These are phyloP conservation scores for Drosophila bipectinata DNA, from an alignment of 1,140 invertebrate species.

Conservation along the genomic window DNA sequence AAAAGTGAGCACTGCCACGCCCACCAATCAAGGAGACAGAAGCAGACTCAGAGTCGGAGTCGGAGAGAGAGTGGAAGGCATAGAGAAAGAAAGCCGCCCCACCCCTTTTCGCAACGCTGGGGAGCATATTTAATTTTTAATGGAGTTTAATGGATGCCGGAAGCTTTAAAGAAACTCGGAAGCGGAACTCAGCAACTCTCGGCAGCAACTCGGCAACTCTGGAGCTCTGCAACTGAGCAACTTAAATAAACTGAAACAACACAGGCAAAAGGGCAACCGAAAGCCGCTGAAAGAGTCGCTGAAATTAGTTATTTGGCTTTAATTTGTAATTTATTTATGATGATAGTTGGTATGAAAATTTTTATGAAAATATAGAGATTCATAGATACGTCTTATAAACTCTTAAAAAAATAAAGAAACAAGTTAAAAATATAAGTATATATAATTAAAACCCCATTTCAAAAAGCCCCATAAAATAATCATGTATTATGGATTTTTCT, in stretches of 20 bases:
- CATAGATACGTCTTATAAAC: too few relatives aligned
- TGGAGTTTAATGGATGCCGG: conserved; percentile 82
- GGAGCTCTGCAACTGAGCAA: neutral
- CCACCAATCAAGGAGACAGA: conserved; percentile 10
- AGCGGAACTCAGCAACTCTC: conserved; percentile 21
- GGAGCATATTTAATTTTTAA: conserved; percentile 79
- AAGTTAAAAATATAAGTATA: too few relatives aligned
- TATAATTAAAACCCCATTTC: too few relatives aligned
- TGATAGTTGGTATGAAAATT: neutral
- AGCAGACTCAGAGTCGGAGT: neutral
- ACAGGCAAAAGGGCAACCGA: neutral
- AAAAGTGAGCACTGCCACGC: conserved; percentile 45
- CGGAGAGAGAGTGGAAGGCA: neutral
- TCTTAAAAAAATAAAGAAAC: too few relatives aligned
- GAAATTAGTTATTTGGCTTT: neutral
- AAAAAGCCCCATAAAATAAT: too few relatives aligned
- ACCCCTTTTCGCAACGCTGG: conserved; percentile 26
- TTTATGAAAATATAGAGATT: neutral
- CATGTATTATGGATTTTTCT: too few relatives aligned
- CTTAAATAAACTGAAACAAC: too few relatives aligned
- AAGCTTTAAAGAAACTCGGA: conserved; percentile 66
- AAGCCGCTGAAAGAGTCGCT: neutral
- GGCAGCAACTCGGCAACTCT: neutral
- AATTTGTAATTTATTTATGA: neutral
- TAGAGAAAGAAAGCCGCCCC: conserved; percentile 1